Conservation (phyloP, 2,113 vertebrate species). For the Notiomystis cincta region DNA sequence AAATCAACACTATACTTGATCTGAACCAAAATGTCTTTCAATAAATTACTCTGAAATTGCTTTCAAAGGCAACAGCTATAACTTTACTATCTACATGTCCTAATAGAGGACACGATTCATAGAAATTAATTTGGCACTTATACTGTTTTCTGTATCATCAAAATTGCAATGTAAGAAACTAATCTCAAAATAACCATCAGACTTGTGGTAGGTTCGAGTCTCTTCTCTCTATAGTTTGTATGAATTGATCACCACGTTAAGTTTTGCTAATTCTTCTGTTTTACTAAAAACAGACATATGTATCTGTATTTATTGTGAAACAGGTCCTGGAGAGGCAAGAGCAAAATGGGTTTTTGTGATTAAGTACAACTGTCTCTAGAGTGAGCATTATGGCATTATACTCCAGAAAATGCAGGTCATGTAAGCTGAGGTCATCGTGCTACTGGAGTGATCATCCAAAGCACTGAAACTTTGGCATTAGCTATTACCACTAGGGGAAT, state of each 20-base stretch:
- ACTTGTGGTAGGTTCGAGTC: neutral
- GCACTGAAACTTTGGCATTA: neutral
- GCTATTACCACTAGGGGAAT: neutral
- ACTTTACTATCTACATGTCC: neutral
- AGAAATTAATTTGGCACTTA: neutral
- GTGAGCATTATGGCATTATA: neutral
- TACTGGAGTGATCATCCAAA: neutral
- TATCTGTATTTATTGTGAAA: neutral
- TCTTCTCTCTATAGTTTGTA: neutral
- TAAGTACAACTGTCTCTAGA: neutral
- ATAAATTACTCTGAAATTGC: neutral
- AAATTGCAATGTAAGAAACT: neutral
- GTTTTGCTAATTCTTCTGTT: neutral
- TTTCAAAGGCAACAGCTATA: neutral
- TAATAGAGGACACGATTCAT: neutral
- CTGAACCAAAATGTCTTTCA: neutral
- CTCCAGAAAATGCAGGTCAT: neutral
- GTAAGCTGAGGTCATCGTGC: neutral
- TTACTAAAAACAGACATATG: neutral
- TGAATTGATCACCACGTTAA: accelerated
- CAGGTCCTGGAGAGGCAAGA: neutral
- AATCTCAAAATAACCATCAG: neutral
- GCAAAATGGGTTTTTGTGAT: neutral
- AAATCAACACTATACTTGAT: neutral
- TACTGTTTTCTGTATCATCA: neutral